A percentile compares a stretch with the other conserved stretches of the same genome.
Evolutionary conservation across 2,797 vertebrate genomes (phyloP).

Genomic region (Chelon auratus): DNA sequence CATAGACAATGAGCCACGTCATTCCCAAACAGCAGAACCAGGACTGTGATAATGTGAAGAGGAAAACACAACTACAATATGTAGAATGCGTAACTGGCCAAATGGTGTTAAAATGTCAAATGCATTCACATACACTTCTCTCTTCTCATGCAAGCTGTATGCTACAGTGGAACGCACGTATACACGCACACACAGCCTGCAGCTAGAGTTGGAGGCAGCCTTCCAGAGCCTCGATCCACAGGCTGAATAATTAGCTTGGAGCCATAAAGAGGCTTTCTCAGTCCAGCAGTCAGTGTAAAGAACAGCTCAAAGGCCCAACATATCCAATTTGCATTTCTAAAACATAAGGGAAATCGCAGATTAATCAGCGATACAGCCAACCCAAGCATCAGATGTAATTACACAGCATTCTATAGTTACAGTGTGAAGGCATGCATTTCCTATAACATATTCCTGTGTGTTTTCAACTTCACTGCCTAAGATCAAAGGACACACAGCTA

Average conservation of each 20-base stretch:
- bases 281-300: constrained; percentile 65
- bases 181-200: constrained; percentile 38
- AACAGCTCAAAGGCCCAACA: constrained; percentile 72
- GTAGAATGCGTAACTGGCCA: constrained; percentile 31
- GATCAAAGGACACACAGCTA: constrained; percentile 51
- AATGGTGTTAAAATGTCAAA: constrained; percentile 58
- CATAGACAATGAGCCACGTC: not conserved
- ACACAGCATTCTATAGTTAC: constrained; percentile 39
- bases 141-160: constrained; percentile 31
- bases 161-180: constrained; percentile 15
- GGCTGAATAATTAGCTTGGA: constrained; percentile 76
- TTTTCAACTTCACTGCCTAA: constrained; percentile 29
- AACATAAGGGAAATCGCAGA: constrained; percentile 73
- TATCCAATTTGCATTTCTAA: constrained; percentile 72
- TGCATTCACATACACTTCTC: constrained; percentile 21
- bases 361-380: constrained; percentile 68
- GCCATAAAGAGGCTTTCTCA: constrained; percentile 63
- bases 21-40: constrained; percentile 12
- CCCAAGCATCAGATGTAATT: constrained; percentile 56
- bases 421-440: not conserved
- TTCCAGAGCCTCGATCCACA: constrained; percentile 66
- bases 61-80: constrained; percentile 27
- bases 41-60: constrained; percentile 22
- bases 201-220: constrained; percentile 58
- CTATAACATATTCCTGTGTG: constrained; percentile 17